Base-by-base conservation (phyloP, 2,888 invertebrate genomes). In the Ochropleura leucogaster region DNA sequence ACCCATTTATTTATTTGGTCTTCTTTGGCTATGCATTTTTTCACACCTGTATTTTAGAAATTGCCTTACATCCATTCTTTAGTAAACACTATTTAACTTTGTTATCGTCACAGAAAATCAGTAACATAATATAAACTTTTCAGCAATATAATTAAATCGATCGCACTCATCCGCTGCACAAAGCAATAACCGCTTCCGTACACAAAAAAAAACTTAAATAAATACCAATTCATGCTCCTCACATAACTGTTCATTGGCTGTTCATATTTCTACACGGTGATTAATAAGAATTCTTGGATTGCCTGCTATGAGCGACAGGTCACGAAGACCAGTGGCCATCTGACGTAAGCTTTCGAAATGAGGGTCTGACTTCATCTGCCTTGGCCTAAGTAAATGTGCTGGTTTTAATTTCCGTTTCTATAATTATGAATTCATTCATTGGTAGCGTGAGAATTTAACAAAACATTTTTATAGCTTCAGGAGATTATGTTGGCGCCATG, bases 241-340 rank as follows among this genome's bases (percentile, higher is more conserved):
- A 49, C 42, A 10, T 80, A 80, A 69, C 80, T 57, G 80, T 82
- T 6, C 5, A 64, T n/a, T 53, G 14, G 12, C 57, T 51, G 9
- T 64, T 18, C 66, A 71, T 67, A 62, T 71, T 63, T 71, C 47
- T 80, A 44, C 20, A 40, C 65, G 20, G 14, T 75, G 76, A 75
- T 76, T 82, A 72, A 81, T 84, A 70, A 44, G 46, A 68, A 71
- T 65, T 71, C 77, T 57, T 63, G 51, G 57, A 69, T 70, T 51
- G 51, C 65, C 51, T 60, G 12, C 30, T 18, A 68, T 77, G 73
- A 79, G 53, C 74, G 77, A 83, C 83, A 63, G 77, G 80, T 85
- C 85, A 85, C 85, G 87, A 83, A 66, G 66, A 80, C 71, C 74
- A 72, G 72, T 85, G 87, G 83, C 68, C 55, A 49, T 0, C n/a